Base-by-base conservation (phyloP, 2,113 vertebrate genomes). In the Bujurquina vittata region DNA sequence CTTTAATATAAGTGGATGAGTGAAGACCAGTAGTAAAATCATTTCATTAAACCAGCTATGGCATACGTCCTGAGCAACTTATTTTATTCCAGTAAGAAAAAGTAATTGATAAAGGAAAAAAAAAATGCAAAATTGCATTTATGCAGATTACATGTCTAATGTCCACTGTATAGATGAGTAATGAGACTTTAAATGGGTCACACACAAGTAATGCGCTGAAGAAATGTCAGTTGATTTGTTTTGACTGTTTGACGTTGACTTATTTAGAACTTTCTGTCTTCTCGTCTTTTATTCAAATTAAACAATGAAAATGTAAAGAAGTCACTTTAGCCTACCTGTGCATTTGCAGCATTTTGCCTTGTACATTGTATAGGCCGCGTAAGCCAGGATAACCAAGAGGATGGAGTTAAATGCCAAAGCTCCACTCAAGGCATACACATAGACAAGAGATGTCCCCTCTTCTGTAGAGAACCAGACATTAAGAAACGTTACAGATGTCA, bases 381-480 rank as follows among this genome's bases (percentile, higher is more conserved):
- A 49, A 37, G 56, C 72, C 88, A 91, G 49, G 1, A 75, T 40
- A 69, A 83, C 18, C 29, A n/a, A 23, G 49, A 91, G 20, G 29
- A 72, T 7, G 46, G 18, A 77, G 61, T 20, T 85, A 40, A 88
- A 73, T 1, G 14, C 23, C 75, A 87, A 60, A 60, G 79, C 77
- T 60, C 63, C 86, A 33, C 65, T 85, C 74, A 88, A 76, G 26
- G 52, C 6, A 14, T 35, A 78, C 79, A 90, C 31, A 49, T 63
- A 57, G 7, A 63, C 4, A 10, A 10, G 5, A 22, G 23, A 72
- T 14, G 54, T 4, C 1, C 1, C 23, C 15, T 72, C 14, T 37
- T 60, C 87, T 89, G 76, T 56, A 7, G n/a, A 79, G 29, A 67
- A 12, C 8, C 63, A 80, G 2, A 78, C 17, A 52, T 20, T 1